Base-by-base conservation (phyloP, 2,888 invertebrate genomes). In the Lithophane socia region DNA sequence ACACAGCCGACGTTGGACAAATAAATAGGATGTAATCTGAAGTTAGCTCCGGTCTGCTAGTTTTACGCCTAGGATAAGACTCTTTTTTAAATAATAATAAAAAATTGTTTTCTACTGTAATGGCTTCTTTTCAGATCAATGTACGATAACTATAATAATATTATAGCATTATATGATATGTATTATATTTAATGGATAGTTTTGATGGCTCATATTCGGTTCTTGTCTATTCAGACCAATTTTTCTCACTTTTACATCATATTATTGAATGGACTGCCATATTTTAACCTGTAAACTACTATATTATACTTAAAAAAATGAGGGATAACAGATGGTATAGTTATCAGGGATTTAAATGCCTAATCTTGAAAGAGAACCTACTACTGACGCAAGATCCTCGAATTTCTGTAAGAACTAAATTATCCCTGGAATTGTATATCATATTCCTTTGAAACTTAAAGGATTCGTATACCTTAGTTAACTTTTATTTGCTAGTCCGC, bases 401-500 rank as follows among this genome's bases (percentile, higher is more conserved):
- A 83, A 81, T 87, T 85, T 77, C 76, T 85, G 82, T 79, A 75
- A 81, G 64, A 83, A 75, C 78, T 75, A 60, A 75, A 72, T 84
- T 85, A 75, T 87, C 85, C 87, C 88, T 83, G 80, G 83, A 86
- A 77, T 88, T 77, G 86, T 89, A 80, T 87, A 87, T 87, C 89
- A 85, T 85, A 88, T 86, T 89, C 88, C 91, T 91, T 90, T 87
- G 87, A 88, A 90, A 90, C 88, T 76, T 77, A 58, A 79, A 89
- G 90, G 90, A 92, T 94, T 93, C 91, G 91, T 95, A 93, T 94
- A 93, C 93, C 93, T 95, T 95, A 93, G 94, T 91, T 94, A 81
- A 84, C 77, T 79, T 94, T 96, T 95, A 95, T 96, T 96, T 96
- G 96, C 96, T 96, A 96, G 96, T 96, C 96, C 95, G 94, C 94